phyloP scores from a whole-genome alignment of 35 echinoderm and acorn worm genomes.

The Stichopus chloronotus region DNA sequence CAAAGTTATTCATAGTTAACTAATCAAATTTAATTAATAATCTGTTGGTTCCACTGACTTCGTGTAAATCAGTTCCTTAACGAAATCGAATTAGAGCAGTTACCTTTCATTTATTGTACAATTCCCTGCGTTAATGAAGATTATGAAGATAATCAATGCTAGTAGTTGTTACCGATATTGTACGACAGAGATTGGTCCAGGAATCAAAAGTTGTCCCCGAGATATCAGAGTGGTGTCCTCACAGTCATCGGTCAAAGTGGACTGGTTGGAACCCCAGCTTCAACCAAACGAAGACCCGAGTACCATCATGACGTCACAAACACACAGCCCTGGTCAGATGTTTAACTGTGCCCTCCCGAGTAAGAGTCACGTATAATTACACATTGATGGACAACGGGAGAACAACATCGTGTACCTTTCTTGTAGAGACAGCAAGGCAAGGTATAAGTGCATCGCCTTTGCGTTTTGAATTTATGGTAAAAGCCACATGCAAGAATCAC shows the following conservation, averaged over 20 bases:
- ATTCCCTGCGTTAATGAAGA: too few relatives aligned
- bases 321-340: conserved; percentile 28
- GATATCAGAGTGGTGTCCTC: conserved; percentile 24
- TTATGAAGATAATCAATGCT: too few relatives aligned
- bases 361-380: not conserved
- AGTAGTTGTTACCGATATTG: not conserved
- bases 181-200: conserved; percentile 27
- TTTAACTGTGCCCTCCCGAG: not conserved
- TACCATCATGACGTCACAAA: not conserved
- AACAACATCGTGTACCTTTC: too few relatives aligned
- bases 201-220: conserved; percentile 5
- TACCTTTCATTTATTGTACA: too few relatives aligned
- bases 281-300: conserved; percentile 22
- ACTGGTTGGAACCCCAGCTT: conserved; percentile 31
- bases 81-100: too few relatives aligned
- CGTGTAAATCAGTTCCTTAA: too few relatives aligned
- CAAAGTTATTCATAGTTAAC: not conserved
- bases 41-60: too few relatives aligned
- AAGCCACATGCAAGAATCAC: too few relatives aligned
- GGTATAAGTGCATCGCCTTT: too few relatives aligned
- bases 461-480: not conserved
- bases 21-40: not conserved
- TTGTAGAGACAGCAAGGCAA: too few relatives aligned
- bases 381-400: too few relatives aligned
- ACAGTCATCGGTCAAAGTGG: not conserved